These are phyloP conservation scores for Gopherus evgoodei DNA, from an alignment of 2,113 vertebrate species.

Conservation along the genomic window DNA sequence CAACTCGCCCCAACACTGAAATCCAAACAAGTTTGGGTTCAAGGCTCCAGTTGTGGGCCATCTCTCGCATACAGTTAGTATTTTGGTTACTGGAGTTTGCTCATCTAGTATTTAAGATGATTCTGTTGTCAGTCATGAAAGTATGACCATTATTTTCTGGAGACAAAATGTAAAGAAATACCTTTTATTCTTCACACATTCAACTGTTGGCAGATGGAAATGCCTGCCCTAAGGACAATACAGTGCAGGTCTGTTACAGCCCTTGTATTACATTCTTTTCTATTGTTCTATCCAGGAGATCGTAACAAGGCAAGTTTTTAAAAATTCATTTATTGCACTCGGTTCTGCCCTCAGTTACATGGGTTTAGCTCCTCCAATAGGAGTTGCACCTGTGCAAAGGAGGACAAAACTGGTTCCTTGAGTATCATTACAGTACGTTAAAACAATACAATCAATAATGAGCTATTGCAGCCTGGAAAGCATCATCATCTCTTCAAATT, in stretches of 20 bases:
- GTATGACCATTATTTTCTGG: background rate
- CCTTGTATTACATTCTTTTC: background rate
- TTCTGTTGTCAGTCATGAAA: background rate
- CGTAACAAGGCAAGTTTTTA: background rate
- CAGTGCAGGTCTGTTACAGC: background rate
- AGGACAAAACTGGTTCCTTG: background rate
- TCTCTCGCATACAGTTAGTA: fast-evolving
- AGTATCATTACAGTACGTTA: fast-evolving
- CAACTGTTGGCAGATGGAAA: background rate
- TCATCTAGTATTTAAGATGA: background rate
- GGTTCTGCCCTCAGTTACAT: fast-evolving
- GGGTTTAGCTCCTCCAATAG: fast-evolving
- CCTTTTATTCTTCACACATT: background rate
- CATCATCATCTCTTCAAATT: background rate
- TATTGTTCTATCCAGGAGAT: background rate
- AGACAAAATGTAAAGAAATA: no score
- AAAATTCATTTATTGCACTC: background rate
- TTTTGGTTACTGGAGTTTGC: background rate
- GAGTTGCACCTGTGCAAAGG: background rate
- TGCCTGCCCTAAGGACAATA: background rate
- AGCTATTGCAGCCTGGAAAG: background rate
- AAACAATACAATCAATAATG: background rate
- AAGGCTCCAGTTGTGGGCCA: background rate
- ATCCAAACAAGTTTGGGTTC: background rate
- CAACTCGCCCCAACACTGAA: background rate